phyloP scores from a whole-genome alignment of 2,888 invertebrate species.

The Gordius sp. region DNA sequence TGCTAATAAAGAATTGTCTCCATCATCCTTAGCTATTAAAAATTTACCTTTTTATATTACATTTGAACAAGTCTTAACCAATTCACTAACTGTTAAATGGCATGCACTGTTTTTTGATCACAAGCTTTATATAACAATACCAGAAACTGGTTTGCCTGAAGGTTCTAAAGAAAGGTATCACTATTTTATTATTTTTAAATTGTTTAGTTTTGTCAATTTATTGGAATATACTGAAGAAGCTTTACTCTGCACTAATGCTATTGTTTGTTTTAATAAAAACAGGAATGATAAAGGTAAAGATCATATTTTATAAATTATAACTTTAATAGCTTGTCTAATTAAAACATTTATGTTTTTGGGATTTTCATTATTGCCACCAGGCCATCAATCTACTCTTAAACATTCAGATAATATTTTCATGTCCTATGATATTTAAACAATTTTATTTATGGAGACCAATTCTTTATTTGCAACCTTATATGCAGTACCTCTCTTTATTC shows the following conservation, averaged over 20 bases:
- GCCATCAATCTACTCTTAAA: not conserved
- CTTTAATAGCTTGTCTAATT: not conserved
- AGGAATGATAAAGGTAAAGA: conserved; percentile 3
- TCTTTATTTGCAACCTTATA: no score
- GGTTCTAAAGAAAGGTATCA: conserved; percentile 15
- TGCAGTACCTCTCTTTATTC: no score
- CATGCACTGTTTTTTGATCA: not conserved
- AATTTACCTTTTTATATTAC: conserved; percentile 7
- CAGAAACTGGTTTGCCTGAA: conserved; percentile 10
- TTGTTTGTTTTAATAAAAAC: conserved; percentile 7
- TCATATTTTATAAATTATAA: conserved; percentile 1
- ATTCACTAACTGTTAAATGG: conserved; percentile 13
- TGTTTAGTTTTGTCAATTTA: conserved; percentile 9
- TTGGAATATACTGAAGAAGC: conserved; percentile 8
- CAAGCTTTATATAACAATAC: conserved; percentile 9
- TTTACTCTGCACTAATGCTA: not conserved
- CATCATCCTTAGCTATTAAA: not conserved
- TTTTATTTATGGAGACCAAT: no score
- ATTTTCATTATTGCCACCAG: not conserved
- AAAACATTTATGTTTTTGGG: conserved; percentile 13
- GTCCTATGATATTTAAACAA: conserved; percentile 10
- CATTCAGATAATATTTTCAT: conserved; percentile 4
- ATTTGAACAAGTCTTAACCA: conserved; percentile 5
- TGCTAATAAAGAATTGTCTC: not conserved
- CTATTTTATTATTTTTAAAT: not conserved